These are phyloP conservation scores for Spicauda simplicius DNA, from an alignment of 2,888 invertebrate species.

Conservation along the genomic window DNA sequence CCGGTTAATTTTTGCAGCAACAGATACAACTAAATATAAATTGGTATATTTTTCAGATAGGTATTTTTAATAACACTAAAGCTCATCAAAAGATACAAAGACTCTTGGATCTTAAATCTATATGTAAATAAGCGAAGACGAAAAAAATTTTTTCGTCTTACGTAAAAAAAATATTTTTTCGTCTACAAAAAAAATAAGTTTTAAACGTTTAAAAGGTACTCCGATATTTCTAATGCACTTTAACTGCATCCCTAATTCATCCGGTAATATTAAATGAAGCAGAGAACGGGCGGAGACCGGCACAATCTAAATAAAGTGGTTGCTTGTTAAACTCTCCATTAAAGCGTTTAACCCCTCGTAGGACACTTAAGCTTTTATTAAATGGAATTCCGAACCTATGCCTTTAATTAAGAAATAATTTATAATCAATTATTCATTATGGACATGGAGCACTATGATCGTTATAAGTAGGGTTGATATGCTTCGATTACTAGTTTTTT, in stretches of 20 bases:
- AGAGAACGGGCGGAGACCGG: slow-evolving; percentile 44
- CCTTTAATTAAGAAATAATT: slow-evolving; percentile 11
- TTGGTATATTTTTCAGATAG: too few species aligned
- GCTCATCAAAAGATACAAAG: too few species aligned
- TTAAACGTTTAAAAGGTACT: neutral
- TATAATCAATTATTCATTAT: slow-evolving; percentile 11
- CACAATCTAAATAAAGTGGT: slow-evolving; percentile 69
- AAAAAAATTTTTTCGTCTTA: too few species aligned
- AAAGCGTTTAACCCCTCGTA: slow-evolving; percentile 63
- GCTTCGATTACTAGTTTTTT: too few species aligned
- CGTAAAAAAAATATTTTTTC: too few species aligned
- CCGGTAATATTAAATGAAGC: slow-evolving; percentile 48
- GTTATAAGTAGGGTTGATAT: neutral
- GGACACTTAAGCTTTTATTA: slow-evolving; percentile 31
- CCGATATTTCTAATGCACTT: slow-evolving; percentile 14
- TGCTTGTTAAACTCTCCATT: slow-evolving; percentile 64
- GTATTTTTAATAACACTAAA: too few species aligned
- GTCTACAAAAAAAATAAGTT: too few species aligned
- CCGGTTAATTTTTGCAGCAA: too few species aligned
- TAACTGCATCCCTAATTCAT: slow-evolving; percentile 42
- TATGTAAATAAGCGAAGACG: too few species aligned
- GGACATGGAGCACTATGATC: neutral
- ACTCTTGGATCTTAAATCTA: too few species aligned
- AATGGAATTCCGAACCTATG: slow-evolving; percentile 23
- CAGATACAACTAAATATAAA: too few species aligned